Evolutionary conservation across 2,888 invertebrate genomes (phyloP).

Genomic region (Hyalella azteca): DNA sequence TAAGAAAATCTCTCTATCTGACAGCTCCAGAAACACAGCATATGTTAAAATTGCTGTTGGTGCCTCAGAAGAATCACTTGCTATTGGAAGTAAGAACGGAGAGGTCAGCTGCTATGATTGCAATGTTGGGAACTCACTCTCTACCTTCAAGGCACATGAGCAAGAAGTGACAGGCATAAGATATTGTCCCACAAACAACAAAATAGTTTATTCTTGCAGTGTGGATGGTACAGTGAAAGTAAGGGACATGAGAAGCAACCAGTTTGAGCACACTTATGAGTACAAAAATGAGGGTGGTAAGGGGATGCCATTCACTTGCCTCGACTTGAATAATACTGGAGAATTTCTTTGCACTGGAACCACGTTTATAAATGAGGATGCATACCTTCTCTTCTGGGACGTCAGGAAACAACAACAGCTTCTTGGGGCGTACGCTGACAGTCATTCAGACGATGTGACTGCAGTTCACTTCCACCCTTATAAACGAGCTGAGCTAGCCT

Average conservation of each 20-base stretch:
- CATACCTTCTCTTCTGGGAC: conserved; percentile 83
- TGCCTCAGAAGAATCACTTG: neutral
- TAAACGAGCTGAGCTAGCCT: conserved; percentile 72
- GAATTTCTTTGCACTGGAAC: conserved; percentile 78
- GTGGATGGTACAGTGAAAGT: conserved; percentile 69
- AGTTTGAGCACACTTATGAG: conserved; percentile 64
- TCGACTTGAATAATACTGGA: conserved; percentile 77
- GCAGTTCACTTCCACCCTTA: conserved; percentile 76
- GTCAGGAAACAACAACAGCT: conserved; percentile 67
- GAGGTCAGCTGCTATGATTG: neutral
- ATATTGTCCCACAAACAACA: conserved; percentile 68
- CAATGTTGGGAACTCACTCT: neutral
- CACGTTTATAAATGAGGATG: conserved; percentile 71
- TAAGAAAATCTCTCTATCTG: neutral
- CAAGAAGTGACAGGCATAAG: conserved; percentile 54
- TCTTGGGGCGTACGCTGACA: conserved; percentile 82
- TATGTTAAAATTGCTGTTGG: neutral
- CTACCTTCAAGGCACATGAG: conserved; percentile 48
- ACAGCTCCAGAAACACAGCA: neutral
- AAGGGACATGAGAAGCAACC: conserved; percentile 71
- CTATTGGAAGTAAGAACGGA: neutral
- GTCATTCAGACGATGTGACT: conserved; percentile 82
- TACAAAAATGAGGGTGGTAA: conserved; percentile 61
- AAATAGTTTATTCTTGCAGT: conserved; percentile 69
- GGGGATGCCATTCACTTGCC: conserved; percentile 71